Percentiles rank a stretch among this genome's conserved stretches.
These are phyloP conservation scores for Austrofundulus limnaeus DNA, from an alignment of 2,113 vertebrate genomes.

Conservation along the genomic window DNA sequence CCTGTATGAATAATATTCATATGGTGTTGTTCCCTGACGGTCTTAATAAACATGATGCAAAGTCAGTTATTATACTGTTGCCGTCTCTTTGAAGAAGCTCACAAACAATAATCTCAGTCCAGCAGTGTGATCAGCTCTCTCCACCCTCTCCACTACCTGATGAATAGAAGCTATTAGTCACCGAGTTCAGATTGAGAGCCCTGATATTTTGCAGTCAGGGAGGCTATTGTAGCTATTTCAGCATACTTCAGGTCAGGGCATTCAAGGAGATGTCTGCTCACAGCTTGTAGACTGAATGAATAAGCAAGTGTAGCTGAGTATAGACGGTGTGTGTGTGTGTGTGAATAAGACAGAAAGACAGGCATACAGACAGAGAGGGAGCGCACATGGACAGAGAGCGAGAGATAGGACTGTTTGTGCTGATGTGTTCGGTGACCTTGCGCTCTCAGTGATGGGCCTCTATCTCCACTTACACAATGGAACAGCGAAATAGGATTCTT, in stretches of 20 bases:
- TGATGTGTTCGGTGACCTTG: constrained; percentile 73
- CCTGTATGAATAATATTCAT: no score
- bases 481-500: constrained; percentile 69
- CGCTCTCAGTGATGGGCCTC: constrained; percentile 65
- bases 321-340: constrained; percentile 9
- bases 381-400: constrained; percentile 44
- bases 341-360: constrained; percentile 10
- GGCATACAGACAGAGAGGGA: constrained; percentile 31
- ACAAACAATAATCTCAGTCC: constrained; percentile 34
- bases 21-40: no score
- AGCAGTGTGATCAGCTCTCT: constrained; percentile 35
- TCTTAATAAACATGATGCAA: no score
- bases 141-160: constrained; percentile 22
- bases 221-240: constrained; percentile 65
- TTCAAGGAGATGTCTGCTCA: constrained; percentile 64
- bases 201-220: constrained; percentile 59
- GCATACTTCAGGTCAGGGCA: constrained; percentile 59
- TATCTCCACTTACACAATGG: constrained; percentile 69
- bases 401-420: constrained; percentile 68
- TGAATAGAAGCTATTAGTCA: constrained; percentile 51
- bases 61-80: neutral
- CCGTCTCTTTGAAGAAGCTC: constrained; percentile 18
- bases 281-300: constrained; percentile 55
- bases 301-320: constrained; percentile 41
- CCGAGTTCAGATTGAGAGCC: constrained; percentile 46